Evolutionary conservation across 2,113 vertebrate genomes (phyloP).

Genomic region (Theristicus caerulescens): DNA sequence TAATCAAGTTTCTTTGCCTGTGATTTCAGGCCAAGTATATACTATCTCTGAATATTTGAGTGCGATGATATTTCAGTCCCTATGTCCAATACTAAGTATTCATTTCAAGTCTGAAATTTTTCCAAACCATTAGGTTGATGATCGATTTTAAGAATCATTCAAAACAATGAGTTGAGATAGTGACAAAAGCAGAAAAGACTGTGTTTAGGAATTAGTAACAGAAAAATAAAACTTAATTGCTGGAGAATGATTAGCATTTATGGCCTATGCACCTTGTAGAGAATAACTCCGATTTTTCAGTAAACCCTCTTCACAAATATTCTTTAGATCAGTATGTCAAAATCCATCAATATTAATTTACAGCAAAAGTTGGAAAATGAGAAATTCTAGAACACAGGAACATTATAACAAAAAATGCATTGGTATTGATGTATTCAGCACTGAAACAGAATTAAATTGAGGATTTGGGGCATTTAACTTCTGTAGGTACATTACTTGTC

Average conservation of each 20-base stretch:
- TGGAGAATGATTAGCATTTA: not conserved
- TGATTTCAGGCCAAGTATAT: not conserved
- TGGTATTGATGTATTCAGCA: not conserved
- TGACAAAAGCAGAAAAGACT: not conserved
- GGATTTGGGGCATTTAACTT: not conserved
- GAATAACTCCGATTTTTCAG: not conserved
- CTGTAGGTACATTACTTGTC: too few relatives aligned
- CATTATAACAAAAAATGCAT: not conserved
- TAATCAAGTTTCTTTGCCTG: not conserved
- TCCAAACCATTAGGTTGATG: not conserved
- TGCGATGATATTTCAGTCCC: not conserved
- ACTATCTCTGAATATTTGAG: not conserved
- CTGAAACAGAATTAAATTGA: not conserved
- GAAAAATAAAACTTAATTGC: not conserved
- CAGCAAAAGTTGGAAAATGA: not conserved
- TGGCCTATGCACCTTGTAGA: not conserved
- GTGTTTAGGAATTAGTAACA: not conserved
- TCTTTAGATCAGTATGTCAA: not conserved
- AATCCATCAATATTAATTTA: not conserved
- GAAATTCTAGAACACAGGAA: not conserved
- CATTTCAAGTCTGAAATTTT: not conserved
- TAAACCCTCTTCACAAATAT: not conserved
- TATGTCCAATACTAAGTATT: not conserved
- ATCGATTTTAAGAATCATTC: not conserved
- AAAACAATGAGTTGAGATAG: not conserved